These are phyloP conservation scores for Huso huso DNA, from an alignment of 2,797 vertebrate genomes.

Conservation along the genomic window DNA sequence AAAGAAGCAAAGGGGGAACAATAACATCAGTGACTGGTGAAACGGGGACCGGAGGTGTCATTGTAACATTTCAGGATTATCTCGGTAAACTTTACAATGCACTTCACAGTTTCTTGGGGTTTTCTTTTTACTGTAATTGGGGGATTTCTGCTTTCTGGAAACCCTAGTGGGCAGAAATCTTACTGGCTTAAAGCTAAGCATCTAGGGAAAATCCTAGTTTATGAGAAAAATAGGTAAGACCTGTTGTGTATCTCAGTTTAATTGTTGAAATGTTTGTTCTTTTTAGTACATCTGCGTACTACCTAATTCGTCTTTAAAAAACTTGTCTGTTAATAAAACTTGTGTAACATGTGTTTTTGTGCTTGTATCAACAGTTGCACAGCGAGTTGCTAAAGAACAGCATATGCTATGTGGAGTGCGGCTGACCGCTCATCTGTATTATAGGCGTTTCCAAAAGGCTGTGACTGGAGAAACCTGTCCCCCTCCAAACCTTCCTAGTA, in stretches of 20 bases:
- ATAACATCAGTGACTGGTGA: conserved; percentile 27
- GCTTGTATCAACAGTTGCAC: conserved; percentile 26
- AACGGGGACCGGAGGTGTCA: conserved; percentile 15
- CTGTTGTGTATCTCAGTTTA: too few relatives aligned
- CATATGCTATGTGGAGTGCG: conserved; percentile 25
- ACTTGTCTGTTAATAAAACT: neutral
- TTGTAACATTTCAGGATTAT: conserved; percentile 32
- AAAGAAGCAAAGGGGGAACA: conserved; percentile 32
- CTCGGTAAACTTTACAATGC: conserved; percentile 25
- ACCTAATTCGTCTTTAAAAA: too few relatives aligned
- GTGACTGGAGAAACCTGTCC: conserved; percentile 25
- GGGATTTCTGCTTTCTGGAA: neutral
- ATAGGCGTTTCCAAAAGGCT: conserved; percentile 27
- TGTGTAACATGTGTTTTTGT: neutral
- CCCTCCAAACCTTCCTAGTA: conserved; percentile 17
- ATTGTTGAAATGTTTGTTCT: too few relatives aligned
- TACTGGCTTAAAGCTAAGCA: neutral
- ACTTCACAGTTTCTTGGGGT: too few relatives aligned
- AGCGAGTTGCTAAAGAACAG: conserved; percentile 24
- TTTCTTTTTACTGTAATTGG: too few relatives aligned
- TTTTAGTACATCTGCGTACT: too few relatives aligned
- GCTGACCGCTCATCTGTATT: conserved; percentile 27
- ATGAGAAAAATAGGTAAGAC: too few relatives aligned
- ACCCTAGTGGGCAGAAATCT: too few relatives aligned
- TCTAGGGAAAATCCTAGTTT: neutral